Evolutionary conservation across 2,888 invertebrate genomes (phyloP).

Genomic region (Falcaria lacertinaria): DNA sequence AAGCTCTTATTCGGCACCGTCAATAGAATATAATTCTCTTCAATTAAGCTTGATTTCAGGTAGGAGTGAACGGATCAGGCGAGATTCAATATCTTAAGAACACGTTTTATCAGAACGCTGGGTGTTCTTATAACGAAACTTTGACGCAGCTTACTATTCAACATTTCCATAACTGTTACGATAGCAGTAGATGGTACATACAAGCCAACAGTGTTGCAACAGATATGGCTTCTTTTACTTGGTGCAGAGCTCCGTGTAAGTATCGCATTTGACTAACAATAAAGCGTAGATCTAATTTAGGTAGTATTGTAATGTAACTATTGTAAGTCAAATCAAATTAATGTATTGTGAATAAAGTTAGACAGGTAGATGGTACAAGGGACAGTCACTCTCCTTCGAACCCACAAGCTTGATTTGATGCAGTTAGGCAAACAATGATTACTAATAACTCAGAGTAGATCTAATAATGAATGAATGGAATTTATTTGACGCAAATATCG

Average conservation of each 20-base stretch:
- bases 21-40: not conserved
- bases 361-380: too few relatives aligned
- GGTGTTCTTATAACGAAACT: conserved; percentile 65
- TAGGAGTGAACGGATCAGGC: conserved; percentile 78
- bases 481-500: too few relatives aligned
- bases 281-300: too few relatives aligned
- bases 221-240: conserved; percentile 83
- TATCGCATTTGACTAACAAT: conserved; percentile 1
- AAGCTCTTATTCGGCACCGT: not conserved
- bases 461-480: too few relatives aligned
- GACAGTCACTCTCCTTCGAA: too few relatives aligned
- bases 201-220: conserved; percentile 71
- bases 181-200: conserved; percentile 76
- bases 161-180: conserved; percentile 73
- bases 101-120: conserved; percentile 68
- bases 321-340: too few relatives aligned
- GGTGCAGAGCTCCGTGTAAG: conserved; percentile 83
- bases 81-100: conserved; percentile 81
- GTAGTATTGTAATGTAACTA: too few relatives aligned
- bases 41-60: not conserved
- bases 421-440: too few relatives aligned
- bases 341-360: too few relatives aligned
- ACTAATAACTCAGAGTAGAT: too few relatives aligned
- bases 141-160: conserved; percentile 34
- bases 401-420: too few relatives aligned